Conservation (phyloP, 2,797 vertebrate species). For the Dromococcyx pavoninus region DNA sequence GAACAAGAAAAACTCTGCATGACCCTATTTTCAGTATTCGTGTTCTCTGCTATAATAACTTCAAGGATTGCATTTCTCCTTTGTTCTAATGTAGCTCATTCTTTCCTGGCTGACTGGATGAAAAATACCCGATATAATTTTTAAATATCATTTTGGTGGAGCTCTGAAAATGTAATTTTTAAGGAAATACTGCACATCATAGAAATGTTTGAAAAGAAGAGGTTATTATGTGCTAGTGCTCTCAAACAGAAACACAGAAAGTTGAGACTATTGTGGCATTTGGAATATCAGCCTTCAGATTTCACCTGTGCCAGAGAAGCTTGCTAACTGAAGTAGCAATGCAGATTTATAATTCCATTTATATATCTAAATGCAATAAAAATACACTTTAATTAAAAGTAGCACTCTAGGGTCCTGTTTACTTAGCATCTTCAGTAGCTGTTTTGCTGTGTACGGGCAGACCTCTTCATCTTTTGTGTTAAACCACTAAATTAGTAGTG, state of each 20-base stretch:
- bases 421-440: background rate
- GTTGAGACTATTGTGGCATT: background rate
- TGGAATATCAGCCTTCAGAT: background rate
- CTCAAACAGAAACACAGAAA: background rate
- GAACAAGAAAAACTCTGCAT: conserved; percentile 57
- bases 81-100: conserved; percentile 11
- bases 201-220: background rate
- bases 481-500: background rate
- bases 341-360: background rate
- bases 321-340: background rate
- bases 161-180: background rate
- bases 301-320: background rate
- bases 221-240: background rate
- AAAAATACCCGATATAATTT: conserved; percentile 1
- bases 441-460: conserved; percentile 6
- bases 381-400: conserved; percentile 50
- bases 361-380: conserved; percentile 23
- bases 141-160: background rate
- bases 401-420: background rate
- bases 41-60: conserved; percentile 53
- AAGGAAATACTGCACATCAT: background rate
- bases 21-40: conserved; percentile 56
- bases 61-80: conserved; percentile 50
- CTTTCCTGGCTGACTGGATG: conserved; percentile 5
- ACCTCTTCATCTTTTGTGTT: conserved; percentile 3